phyloP scores from a whole-genome alignment of 2,888 invertebrate genomes.

The Trissolcus japonicus region DNA sequence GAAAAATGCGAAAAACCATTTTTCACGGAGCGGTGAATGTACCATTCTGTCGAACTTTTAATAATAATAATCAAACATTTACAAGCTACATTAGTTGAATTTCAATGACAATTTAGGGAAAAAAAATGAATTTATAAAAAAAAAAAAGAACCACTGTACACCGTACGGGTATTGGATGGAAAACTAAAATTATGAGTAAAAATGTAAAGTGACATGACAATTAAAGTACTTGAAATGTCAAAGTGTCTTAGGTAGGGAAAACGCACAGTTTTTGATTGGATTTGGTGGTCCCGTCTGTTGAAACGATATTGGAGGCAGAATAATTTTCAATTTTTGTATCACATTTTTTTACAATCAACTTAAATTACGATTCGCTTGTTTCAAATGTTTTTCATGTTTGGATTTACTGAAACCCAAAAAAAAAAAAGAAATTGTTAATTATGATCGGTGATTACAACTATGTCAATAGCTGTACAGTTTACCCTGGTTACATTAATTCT shows the following conservation, averaged over 20 bases:
- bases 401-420: not conserved
- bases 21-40: slow-evolving; percentile 69
- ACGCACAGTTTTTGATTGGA: slow-evolving; percentile 29
- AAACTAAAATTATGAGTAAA: slow-evolving; percentile 18
- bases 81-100: slow-evolving; percentile 69
- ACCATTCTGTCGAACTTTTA: slow-evolving; percentile 74
- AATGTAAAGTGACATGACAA: slow-evolving; percentile 25
- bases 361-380: not conserved
- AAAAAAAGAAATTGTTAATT: not conserved
- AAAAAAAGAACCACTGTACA: slow-evolving; percentile 62
- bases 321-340: not conserved
- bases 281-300: not conserved
- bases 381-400: not conserved
- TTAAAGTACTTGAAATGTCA: slow-evolving; percentile 34
- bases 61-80: slow-evolving; percentile 68
- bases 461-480: slow-evolving; percentile 36
- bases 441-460: slow-evolving; percentile 10
- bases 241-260: slow-evolving; percentile 31
- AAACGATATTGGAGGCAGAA: not conserved
- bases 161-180: slow-evolving; percentile 63
- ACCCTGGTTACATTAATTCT: slow-evolving; percentile 27
- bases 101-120: slow-evolving; percentile 51
- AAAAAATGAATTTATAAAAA: slow-evolving; percentile 54
- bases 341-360: not conserved
- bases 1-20: slow-evolving; percentile 40